Evolutionary conservation across 2,888 invertebrate species (phyloP), one percentile per base, ranked within the genome.

Genomic region (Cynaeus angustus): DNA sequence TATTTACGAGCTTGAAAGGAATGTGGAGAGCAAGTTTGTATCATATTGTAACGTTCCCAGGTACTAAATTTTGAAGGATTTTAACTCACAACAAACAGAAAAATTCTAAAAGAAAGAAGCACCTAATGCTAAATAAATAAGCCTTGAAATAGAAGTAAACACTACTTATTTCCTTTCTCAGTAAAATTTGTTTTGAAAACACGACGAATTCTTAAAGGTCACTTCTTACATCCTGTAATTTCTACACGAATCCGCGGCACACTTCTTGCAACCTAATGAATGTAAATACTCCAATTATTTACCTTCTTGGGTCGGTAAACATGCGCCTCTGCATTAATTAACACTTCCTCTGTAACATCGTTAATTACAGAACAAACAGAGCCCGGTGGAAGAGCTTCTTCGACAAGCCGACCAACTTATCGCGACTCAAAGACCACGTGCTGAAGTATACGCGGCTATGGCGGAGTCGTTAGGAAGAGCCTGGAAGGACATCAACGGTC

Each of bases 401-500:
- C 89, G 91, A 59, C 92, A 94, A 85, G 95, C 96, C n/a, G 96
- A 96, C 84, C 91, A 92, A 80, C 87, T 95, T 74, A 92, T 95
- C 76, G 90, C 92, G 62, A 91, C 91, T 26, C 92, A 94, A 81
- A 90, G 91, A 80, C 92, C 93, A 37, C 87, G 90, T 76, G 90
- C 91, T 26, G 92, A 93, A 85, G 93, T 96, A 26, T 94, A 95
- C 83, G 91, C 92, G 66, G 95, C 95, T 33, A 96, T 96, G 96
- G 95, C 95, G 10, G 93, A 94, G 81, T 91, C 91, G 3, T 82
- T 92, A 52, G 90, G 90, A 65, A 86, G 89, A 69, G 91, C 91
- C 3, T 96, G 96, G 96, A 90, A 90, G 78, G 95, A 96, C 82
- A 91, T 96, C 66, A 91, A 95, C 82, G 87, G 88, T 72, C 91